Conservation (phyloP, 2,113 vertebrate genomes). For the Ptyas mucosa region DNA sequence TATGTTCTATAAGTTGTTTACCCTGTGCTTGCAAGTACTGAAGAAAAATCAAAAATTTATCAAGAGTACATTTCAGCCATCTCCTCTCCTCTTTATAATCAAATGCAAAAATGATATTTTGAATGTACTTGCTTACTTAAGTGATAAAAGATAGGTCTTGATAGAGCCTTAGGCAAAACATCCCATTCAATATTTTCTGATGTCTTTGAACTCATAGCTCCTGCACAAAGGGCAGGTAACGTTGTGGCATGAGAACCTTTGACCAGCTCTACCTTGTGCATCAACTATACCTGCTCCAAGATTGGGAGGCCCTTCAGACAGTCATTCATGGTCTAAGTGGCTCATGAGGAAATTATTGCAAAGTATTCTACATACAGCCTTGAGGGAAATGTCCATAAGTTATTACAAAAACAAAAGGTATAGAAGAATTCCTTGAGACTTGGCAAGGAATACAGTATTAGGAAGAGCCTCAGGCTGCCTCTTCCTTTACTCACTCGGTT, state of each 20-base stretch:
- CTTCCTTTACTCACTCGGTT: not conserved
- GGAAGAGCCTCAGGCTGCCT: not conserved
- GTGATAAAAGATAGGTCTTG: not conserved
- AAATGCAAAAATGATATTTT: not conserved
- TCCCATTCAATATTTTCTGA: not conserved
- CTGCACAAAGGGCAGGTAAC: not conserved
- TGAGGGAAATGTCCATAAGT: not conserved
- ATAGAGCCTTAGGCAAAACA: not conserved
- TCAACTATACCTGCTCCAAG: not conserved
- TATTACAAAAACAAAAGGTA: not conserved
- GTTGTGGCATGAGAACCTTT: not conserved
- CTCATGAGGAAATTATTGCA: not conserved
- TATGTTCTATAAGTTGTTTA: not conserved
- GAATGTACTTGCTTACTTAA: not conserved
- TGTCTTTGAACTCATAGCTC: not conserved
- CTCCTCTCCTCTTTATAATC: not conserved
- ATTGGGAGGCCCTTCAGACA: not conserved
- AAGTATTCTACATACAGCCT: not conserved
- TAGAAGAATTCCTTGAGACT: not conserved
- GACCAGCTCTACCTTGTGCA: not conserved
- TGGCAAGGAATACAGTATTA: not conserved
- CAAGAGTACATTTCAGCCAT: not conserved
- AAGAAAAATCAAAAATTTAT: not conserved
- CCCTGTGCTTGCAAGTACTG: not conserved
- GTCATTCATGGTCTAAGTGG: not conserved